Conservation (phyloP, 2,888 invertebrate genomes). For the Tipula vernalis region DNA sequence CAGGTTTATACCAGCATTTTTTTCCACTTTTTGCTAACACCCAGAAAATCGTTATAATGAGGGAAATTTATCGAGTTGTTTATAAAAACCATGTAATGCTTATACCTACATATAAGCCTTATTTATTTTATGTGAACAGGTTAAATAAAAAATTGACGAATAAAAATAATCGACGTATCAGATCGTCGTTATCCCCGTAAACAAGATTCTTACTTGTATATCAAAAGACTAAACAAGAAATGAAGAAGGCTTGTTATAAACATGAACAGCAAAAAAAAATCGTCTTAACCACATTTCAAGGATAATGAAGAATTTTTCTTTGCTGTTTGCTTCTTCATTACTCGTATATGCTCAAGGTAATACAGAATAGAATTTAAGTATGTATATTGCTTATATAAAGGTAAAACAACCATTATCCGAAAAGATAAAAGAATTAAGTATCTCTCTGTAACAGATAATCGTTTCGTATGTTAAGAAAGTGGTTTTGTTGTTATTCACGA, state of each 20-base stretch:
- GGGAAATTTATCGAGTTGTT: too few species aligned
- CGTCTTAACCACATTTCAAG: background rate
- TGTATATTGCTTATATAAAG: background rate
- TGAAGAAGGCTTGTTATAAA: background rate
- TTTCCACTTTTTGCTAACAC: too few species aligned
- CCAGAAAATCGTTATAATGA: too few species aligned
- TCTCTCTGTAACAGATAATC: background rate
- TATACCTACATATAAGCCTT: background rate
- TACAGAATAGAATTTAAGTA: background rate
- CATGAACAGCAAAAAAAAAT: background rate
- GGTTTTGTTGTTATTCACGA: background rate
- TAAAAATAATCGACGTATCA: background rate
- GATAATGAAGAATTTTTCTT: background rate
- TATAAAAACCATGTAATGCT: too few species aligned
- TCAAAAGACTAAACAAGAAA: background rate
- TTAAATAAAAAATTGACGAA: background rate
- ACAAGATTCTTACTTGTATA: background rate
- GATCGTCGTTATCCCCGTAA: background rate
- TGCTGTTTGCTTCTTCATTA: background rate
- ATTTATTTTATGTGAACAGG: background rate
- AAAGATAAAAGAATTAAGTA: background rate
- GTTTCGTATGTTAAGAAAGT: background rate
- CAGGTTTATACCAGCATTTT: too few species aligned
- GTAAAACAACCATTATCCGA: background rate
- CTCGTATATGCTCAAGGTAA: background rate